Base-by-base conservation (phyloP, 2,888 invertebrate genomes). In the Limnephilus marmoratus region DNA sequence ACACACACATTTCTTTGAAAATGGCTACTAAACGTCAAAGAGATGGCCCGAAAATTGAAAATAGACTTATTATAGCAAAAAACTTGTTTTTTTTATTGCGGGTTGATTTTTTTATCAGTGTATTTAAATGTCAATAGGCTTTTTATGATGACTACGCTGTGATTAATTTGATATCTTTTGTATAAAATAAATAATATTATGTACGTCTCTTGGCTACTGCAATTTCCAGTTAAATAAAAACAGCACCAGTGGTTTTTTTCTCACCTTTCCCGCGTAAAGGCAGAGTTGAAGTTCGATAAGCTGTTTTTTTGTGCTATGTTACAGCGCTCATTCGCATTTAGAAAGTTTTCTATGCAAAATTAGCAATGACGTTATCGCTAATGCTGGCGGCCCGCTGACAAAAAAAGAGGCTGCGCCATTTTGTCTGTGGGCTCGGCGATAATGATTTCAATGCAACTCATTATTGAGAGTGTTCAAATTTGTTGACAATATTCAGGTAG, bases 281-380 rank as follows among this genome's bases (percentile, higher is more conserved):
- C 24, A 68, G 68, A 68, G 24, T 68, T n/a, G 68, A 68, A 82
- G 34, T n/a, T 45, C 41, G 86, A 29, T 86, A 86, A 86, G 9
- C 86, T n/a, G 31, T 86, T 49, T 45, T 45, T 86, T 86, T 86
- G n/a, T 29, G 41, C 29, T 85, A 45, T 86, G 3, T 37, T 37
- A 37, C 41, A 85, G 7, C 31, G 53, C 53, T 53, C 68, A 29
- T 31, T 29, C 24, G 49, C 31, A 31, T 68, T 86, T 87, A 87
- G 87, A 87, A 87, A 87, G 87, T 87, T 87, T 68, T 87, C 53
- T 18, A 87, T 53, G 49, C 87, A 87, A 87, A 87, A 24, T 31
- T n/a, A 29, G 31, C 87, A 53, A 49, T 87, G 87, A 87, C 87
- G 87, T 87, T 87, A 87, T 87, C 87, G 49, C 68, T 31, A 49